Percentiles rank a stretch among this genome's conserved stretches.
Evolutionary conservation across 2,113 vertebrate genomes (phyloP).

Genomic region (Candoia aspera): DNA sequence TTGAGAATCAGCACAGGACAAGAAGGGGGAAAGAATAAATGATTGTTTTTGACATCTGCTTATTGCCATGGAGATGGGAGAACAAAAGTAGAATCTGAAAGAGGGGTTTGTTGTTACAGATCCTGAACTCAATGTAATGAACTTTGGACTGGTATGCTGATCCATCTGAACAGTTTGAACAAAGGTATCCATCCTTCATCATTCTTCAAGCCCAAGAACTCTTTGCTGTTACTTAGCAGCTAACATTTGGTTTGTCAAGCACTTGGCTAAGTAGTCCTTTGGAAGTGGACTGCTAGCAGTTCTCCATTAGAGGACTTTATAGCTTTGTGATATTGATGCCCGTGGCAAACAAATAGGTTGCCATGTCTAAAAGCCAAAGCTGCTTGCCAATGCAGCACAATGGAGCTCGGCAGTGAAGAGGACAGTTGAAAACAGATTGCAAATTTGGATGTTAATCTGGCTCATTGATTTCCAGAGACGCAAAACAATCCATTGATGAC

Average conservation of each 20-base stretch:
- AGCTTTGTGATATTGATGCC: neutral
- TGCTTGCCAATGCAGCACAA: neutral
- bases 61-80: neutral
- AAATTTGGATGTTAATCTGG: slow-evolving; percentile 24
- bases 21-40: neutral
- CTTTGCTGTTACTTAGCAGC: neutral
- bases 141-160: neutral
- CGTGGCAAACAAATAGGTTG: neutral
- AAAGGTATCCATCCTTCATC: neutral
- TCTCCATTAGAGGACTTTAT: neutral
- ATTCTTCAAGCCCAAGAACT: neutral
- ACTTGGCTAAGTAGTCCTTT: neutral
- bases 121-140: neutral
- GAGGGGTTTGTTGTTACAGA: neutral
- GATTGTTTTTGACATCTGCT: neutral
- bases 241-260: neutral
- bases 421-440: slow-evolving; percentile 21
- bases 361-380: neutral
- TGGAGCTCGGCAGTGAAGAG: neutral
- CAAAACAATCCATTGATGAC: neutral
- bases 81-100: neutral
- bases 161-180: neutral
- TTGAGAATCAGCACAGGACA: neutral
- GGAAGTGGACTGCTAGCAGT: neutral
- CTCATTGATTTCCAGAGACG: slow-evolving; percentile 10